phyloP scores from a whole-genome alignment of 2,888 invertebrate genomes.

The Sisyra terminalis region DNA sequence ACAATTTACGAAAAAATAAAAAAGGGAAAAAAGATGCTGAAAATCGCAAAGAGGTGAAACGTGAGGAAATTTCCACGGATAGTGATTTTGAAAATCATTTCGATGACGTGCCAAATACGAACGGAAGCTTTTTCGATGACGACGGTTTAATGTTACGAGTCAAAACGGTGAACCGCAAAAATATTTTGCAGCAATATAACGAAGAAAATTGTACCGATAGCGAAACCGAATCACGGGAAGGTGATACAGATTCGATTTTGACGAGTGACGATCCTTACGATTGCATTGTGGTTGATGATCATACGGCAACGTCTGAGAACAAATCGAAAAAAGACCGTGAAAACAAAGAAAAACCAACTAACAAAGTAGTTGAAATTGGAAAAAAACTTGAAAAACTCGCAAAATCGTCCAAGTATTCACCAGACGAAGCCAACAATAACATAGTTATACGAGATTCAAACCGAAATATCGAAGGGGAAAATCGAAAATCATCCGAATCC shows the following conservation, averaged over 20 bases:
- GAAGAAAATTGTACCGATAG: constrained; percentile 33
- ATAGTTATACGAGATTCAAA: constrained; percentile 13
- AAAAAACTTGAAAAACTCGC: constrained; percentile 27
- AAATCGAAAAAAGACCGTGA: constrained; percentile 14
- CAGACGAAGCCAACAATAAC: constrained; percentile 18
- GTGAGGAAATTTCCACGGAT: constrained; percentile 9
- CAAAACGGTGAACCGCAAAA: constrained; percentile 56
- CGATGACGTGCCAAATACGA: constrained; percentile 20
- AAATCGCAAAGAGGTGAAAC: constrained; percentile 12
- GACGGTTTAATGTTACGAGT: constrained; percentile 49
- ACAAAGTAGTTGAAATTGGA: constrained; percentile 26
- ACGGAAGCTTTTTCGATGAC: constrained; percentile 49
- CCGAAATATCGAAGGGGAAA: constrained; percentile 17
- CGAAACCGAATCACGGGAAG: constrained; percentile 47
- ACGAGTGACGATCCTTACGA: constrained; percentile 61
- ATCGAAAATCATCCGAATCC: constrained; percentile 10
- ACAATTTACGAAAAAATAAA: constrained; percentile 19
- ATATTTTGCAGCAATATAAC: constrained; percentile 52
- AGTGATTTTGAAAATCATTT: constrained; percentile 16
- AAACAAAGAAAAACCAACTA: constrained; percentile 16
- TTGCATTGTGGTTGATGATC: constrained; percentile 74
- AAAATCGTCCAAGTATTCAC: constrained; percentile 25
- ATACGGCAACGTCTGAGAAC: constrained; percentile 27
- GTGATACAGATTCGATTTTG: constrained; percentile 42
- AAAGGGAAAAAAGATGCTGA: constrained; percentile 24